Percentiles rank a stretch among this genome's conserved stretches.
phyloP scores from a whole-genome alignment of 2,113 vertebrate genomes.

The Semicossyphus pulcher region DNA sequence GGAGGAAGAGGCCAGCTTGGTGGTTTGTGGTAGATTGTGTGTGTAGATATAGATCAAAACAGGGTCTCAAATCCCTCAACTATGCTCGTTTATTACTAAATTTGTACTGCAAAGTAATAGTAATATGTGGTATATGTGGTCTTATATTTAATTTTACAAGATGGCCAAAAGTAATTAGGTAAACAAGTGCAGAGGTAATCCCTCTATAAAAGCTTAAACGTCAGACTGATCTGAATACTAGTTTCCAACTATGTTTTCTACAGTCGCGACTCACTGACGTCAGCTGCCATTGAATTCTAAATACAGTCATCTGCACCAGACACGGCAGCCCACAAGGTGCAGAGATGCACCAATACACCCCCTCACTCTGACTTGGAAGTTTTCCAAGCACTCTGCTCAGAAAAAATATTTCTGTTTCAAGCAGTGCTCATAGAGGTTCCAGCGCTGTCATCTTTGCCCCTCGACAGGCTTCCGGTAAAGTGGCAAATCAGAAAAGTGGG shows the following conservation, averaged over 20 bases:
- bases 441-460: background rate
- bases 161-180: no score
- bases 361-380: background rate
- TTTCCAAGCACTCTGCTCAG: background rate
- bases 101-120: no score
- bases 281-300: background rate
- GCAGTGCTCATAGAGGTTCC: background rate
- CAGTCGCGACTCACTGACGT: background rate
- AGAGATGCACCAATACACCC: background rate
- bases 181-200: no score
- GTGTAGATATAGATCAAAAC: background rate
- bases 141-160: background rate
- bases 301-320: background rate
- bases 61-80: background rate
- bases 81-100: no score
- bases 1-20: slow-evolving; percentile 50
- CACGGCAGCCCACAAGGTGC: background rate
- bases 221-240: background rate
- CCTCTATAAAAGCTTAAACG: no score
- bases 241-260: no score
- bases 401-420: background rate
- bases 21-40: slow-evolving; percentile 23
- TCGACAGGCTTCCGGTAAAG: background rate
- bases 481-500: background rate
- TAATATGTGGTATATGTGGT: no score